Evolutionary conservation across 2,888 invertebrate species (phyloP).

Genomic region (Ornithoptera alexandrae): DNA sequence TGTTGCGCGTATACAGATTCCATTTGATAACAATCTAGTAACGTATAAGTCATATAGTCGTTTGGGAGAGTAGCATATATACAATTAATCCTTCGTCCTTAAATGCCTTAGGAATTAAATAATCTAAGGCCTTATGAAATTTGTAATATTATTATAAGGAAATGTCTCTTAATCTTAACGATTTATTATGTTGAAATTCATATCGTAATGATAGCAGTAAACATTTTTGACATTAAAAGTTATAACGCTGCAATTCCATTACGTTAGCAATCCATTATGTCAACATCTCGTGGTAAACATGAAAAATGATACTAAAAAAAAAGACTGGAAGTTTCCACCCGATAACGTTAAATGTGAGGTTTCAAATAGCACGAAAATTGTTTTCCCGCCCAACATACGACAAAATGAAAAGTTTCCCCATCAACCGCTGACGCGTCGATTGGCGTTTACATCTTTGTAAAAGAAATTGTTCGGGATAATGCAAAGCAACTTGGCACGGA

Average conservation of each 20-base stretch:
- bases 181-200: too few species aligned
- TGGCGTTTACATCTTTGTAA: constrained; percentile 75
- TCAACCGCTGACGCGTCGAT: constrained; percentile 74
- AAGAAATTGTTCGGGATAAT: constrained; percentile 62
- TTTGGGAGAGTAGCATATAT: too few species aligned
- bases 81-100: too few species aligned
- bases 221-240: constrained; percentile 1
- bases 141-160: too few species aligned
- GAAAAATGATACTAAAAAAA: constrained; percentile 46
- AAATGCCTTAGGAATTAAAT: too few species aligned
- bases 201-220: background rate
- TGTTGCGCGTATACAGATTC: too few species aligned
- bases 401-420: constrained; percentile 77
- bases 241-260: constrained; percentile 1
- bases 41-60: too few species aligned
- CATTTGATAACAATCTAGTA: too few species aligned
- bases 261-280: constrained; percentile 48
- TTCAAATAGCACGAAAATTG: constrained; percentile 71
- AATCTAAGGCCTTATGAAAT: too few species aligned
- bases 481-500: constrained; percentile 63
- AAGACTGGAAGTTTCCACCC: constrained; percentile 56
- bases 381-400: constrained; percentile 61
- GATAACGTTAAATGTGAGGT: constrained; percentile 73
- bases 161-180: too few species aligned
- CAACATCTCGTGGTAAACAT: constrained; percentile 42